Conservation (phyloP, 2,797 vertebrate genomes). For the Myiothlypis chrysogaster region DNA sequence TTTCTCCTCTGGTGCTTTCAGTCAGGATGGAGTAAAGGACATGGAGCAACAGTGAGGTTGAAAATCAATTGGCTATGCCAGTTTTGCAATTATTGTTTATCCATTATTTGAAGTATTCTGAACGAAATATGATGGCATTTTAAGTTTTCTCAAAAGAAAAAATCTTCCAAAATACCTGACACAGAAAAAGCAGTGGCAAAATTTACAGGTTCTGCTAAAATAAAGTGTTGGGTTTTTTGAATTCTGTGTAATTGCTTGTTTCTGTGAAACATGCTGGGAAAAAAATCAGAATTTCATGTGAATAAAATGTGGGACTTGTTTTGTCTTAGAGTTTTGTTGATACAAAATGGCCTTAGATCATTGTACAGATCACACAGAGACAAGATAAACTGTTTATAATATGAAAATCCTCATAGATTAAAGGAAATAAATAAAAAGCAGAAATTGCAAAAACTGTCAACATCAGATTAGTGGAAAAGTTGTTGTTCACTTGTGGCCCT, state of each 20-base stretch:
- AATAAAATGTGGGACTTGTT: neutral
- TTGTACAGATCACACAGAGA: neutral
- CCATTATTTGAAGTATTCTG: neutral
- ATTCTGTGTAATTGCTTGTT: neutral
- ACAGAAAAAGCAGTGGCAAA: neutral
- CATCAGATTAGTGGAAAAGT: neutral
- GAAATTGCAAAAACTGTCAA: neutral
- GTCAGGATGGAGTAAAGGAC: neutral
- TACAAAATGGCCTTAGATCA: neutral
- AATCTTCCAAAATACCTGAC: neutral
- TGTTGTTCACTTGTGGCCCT: neutral
- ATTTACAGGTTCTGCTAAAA: neutral
- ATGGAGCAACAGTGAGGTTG: neutral
- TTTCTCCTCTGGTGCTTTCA: neutral
- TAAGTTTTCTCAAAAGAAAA: neutral
- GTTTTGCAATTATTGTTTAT: neutral
- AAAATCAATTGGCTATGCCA: neutral
- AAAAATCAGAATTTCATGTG: neutral
- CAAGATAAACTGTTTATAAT: neutral
- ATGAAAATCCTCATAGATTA: neutral
- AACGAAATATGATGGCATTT: neutral
- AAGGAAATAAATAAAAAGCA: neutral
- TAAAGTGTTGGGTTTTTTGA: neutral
- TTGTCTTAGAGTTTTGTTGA: neutral
- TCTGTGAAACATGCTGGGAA: neutral